phyloP scores from a whole-genome alignment of 2,888 invertebrate species.

The Pomacea canaliculata region DNA sequence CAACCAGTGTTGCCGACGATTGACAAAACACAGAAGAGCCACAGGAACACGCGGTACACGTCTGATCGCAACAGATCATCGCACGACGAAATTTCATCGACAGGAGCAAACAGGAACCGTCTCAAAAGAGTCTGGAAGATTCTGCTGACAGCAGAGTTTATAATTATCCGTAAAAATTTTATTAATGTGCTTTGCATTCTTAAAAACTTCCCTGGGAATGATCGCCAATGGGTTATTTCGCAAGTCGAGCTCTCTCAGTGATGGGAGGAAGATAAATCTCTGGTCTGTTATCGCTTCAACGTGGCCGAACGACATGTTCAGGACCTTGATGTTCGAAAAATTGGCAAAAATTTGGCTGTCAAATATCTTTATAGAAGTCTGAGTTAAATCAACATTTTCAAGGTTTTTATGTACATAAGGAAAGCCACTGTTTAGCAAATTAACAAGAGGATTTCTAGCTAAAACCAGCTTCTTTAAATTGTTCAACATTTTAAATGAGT shows the following conservation, averaged over 20 bases:
- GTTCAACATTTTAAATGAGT: neutral
- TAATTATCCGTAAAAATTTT: constrained; percentile 22
- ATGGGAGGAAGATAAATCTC: constrained; percentile 13
- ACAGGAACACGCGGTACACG: constrained; percentile 17
- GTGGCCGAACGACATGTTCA: no score
- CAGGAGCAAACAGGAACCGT: constrained; percentile 7
- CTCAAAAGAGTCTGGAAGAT: constrained; percentile 17
- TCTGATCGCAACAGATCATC: constrained; percentile 18
- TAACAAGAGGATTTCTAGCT: constrained; percentile 1
- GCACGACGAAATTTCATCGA: constrained; percentile 28
- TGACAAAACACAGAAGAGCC: constrained; percentile 18
- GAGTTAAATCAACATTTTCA: no score
- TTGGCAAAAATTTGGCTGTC: no score
- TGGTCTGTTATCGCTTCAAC: neutral
- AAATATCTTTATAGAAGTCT: no score
- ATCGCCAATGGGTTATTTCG: constrained; percentile 3
- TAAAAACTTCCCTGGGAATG: neutral
- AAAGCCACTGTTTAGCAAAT: no score
- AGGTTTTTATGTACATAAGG: no score
- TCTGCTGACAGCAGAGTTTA: constrained; percentile 23
- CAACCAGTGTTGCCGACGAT: constrained; percentile 23
- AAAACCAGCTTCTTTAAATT: constrained; percentile 16
- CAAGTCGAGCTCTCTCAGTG: constrained; percentile 17
- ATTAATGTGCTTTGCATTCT: neutral
- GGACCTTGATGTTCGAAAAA: no score